Evolutionary conservation across 2,113 vertebrate species (phyloP).

Genomic region (Anarrhichthys ocellatus): DNA sequence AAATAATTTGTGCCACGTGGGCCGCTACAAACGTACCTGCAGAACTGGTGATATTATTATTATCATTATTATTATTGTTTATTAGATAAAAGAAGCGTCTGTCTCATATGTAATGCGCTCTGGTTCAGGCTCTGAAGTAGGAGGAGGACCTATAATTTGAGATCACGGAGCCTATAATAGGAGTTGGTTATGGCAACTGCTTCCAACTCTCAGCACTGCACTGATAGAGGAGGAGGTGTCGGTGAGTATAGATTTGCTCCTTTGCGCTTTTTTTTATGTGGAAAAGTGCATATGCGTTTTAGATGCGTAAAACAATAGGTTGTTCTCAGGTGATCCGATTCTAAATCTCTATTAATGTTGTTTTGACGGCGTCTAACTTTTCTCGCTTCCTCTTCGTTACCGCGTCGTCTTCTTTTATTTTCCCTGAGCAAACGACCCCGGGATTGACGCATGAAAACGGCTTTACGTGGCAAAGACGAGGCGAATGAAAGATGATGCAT

Average conservation of each 20-base stretch:
- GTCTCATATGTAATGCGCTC: slow-evolving; percentile 75
- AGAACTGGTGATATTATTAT: background rate
- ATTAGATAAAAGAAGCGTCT: slow-evolving; percentile 23
- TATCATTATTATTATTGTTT: slow-evolving; percentile 5
- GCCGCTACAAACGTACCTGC: too few species aligned
- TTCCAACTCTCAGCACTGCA: slow-evolving; percentile 58
- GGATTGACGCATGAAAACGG: slow-evolving; percentile 62
- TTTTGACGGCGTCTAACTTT: slow-evolving; percentile 34
- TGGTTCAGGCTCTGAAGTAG: slow-evolving; percentile 67
- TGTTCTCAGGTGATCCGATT: background rate
- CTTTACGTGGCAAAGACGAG: slow-evolving; percentile 58
- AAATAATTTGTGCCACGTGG: background rate
- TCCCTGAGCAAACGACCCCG: slow-evolving; percentile 22
- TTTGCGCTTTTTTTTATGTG: slow-evolving; percentile 13
- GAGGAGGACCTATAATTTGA: slow-evolving; percentile 72
- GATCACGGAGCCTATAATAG: slow-evolving; percentile 70
- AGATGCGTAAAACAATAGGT: slow-evolving; percentile 27
- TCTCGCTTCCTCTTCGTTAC: slow-evolving; percentile 21
- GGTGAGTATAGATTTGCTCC: slow-evolving; percentile 69
- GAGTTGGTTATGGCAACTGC: slow-evolving; percentile 65
- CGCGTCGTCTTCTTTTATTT: background rate
- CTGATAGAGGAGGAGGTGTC: slow-evolving; percentile 61
- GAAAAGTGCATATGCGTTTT: slow-evolving; percentile 2
- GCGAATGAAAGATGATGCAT: slow-evolving; percentile 74
- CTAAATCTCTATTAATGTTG: background rate